Evolutionary conservation across 2,888 invertebrate genomes (phyloP), one percentile per base, ranked within the genome.

Genomic region (Tridacna crocea): DNA sequence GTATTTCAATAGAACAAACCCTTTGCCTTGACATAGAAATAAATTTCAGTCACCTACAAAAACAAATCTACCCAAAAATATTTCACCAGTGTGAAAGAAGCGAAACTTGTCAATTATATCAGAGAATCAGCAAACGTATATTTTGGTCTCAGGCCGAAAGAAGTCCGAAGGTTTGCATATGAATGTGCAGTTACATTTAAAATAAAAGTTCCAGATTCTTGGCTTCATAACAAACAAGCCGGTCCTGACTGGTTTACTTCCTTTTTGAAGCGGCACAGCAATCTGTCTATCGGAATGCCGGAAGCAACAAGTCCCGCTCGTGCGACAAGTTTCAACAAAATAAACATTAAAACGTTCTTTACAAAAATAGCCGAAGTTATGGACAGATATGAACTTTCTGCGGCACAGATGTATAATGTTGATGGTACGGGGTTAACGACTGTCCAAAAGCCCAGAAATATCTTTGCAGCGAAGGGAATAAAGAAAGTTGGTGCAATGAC

Each of bases 401-500:
- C 78, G 12, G n/a, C 46, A 27, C 63, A 81, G 8, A 85, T 88
- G 26, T 88, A 60, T 19, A 85, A 87, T 75, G 51, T 75, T 6
- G 87, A 85, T 73, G 83, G 84, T 72, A 85, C 87, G 24, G 82
- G 83, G 15, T 17, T 73, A 22, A 80, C 80, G 17, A 85, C 85
- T 17, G 85, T 87, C 6, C 82, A 80, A 24, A 84, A 79, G 61
- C 85, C 82, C 1, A 27, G 68, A 27, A 60, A 46, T 60, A 27
- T 80, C 22, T 70, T 72, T 13, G 77, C 61, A 6, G n/a, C 26
- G 2, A 77, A 74, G 58, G 79, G 74, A 47, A 15, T 68, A 17
- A 68, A 79, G 27, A 66, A 79, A 61, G 72, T 79, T 36, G 78
- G 78, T 8, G 8, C 78, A 1, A 63, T 78, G 3, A 78, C 79